phyloP scores from a whole-genome alignment of 1,140 invertebrate genomes.

The Calliphora vicina region DNA sequence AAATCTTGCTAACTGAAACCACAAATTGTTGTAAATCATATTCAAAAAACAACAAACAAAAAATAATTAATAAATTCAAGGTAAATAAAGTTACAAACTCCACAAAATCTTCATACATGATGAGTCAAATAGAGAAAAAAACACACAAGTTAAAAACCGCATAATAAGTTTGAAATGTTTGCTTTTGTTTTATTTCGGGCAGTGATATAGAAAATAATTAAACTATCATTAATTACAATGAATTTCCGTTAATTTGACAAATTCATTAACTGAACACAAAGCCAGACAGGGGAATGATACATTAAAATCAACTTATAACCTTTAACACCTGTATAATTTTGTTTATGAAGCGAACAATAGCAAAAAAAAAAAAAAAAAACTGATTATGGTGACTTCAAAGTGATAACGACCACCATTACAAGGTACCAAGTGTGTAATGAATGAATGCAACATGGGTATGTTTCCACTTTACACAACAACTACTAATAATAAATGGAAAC shows the following conservation, averaged over 20 bases:
- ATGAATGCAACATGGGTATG: background rate
- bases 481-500: too few relatives aligned
- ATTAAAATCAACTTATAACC: background rate
- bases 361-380: too few relatives aligned
- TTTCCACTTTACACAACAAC: background rate
- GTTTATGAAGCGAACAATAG: background rate
- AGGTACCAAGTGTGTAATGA: background rate
- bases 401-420: background rate
- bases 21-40: background rate
- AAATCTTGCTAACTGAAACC: background rate
- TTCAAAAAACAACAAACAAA: background rate
- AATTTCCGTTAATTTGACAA: conserved; percentile 14
- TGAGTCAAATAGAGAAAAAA: background rate
- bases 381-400: too few relatives aligned
- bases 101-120: too few relatives aligned
- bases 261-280: background rate
- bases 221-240: background rate
- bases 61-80: conserved; percentile 1
- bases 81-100: background rate
- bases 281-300: background rate
- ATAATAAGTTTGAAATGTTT: background rate
- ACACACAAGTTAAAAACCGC: background rate
- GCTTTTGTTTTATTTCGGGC: background rate
- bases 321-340: conserved; percentile 22
- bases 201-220: background rate